phyloP scores from a whole-genome alignment of 2,888 invertebrate genomes.

The Drosophila antonietae region DNA sequence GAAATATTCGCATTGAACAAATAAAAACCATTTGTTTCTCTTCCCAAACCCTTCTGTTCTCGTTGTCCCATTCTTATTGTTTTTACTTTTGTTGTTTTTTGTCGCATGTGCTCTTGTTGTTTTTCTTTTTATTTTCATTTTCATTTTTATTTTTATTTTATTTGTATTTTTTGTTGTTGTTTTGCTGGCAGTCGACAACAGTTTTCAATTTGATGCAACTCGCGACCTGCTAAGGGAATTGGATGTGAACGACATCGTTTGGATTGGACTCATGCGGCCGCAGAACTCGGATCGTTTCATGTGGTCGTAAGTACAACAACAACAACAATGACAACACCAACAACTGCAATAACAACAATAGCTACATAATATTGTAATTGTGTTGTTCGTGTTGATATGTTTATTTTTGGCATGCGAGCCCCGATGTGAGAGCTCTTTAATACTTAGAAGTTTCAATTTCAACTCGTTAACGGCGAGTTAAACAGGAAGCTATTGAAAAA shows the following conservation, averaged over 20 bases:
- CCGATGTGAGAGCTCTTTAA: slow-evolving; percentile 13
- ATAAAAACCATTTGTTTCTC: slow-evolving; percentile 72
- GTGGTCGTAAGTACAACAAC: slow-evolving; percentile 90
- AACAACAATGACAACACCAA: slow-evolving; percentile 21
- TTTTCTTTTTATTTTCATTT: slow-evolving; percentile 3
- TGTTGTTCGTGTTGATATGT: slow-evolving; percentile 49
- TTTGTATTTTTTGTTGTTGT: slow-evolving; percentile 5
- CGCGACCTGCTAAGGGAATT: slow-evolving; percentile 91
- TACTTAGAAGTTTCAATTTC: slow-evolving; percentile 6
- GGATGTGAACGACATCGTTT: slow-evolving; percentile 91
- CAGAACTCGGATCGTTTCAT: slow-evolving; percentile 89
- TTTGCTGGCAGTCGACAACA: slow-evolving; percentile 88
- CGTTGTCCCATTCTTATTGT: slow-evolving; percentile 7
- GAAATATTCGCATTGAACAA: slow-evolving; percentile 71
- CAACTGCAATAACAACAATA: slow-evolving; percentile 18
- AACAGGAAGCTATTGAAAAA: neutral
- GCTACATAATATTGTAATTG: slow-evolving; percentile 56
- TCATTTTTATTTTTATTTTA: slow-evolving; percentile 10
- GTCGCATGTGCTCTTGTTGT: slow-evolving; percentile 13
- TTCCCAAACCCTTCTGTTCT: slow-evolving; percentile 16
- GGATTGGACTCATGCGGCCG: slow-evolving; percentile 91
- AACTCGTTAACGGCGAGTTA: neutral
- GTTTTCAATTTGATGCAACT: slow-evolving; percentile 91
- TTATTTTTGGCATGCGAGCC: slow-evolving; percentile 36
- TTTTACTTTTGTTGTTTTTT: slow-evolving; percentile 18